Evolutionary conservation across 2,113 vertebrate species (phyloP), one percentile per base, ranked within the genome.

Genomic region (Propithecus coquereli): DNA sequence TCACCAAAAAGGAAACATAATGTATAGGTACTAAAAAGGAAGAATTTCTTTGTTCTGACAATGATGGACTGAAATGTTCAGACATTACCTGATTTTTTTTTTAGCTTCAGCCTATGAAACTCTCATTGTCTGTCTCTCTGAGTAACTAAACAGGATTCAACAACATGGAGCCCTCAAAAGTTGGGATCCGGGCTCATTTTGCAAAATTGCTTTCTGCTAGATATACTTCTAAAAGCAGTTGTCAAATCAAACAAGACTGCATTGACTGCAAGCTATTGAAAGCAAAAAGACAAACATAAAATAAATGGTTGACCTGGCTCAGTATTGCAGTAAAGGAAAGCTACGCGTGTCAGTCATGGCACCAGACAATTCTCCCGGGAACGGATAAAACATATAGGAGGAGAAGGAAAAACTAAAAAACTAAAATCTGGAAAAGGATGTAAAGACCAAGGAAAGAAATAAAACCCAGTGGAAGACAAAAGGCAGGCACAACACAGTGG

Each of bases 141-240:
- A 94, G 20, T 61, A 63, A 93, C 82, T 96, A 66, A 91, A 91
- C 22, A 82, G 30, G 34, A 88, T 65, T 83, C 66, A 91, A 74
- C 14, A 92, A 95, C 20, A 80, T 10, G 30, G 45, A 81, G 18
- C n/a, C 43, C 85, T 94, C 73, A 82, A 93, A 93, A 88, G 61
- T 86, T 89, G 8, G 50, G n/a, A 16, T 95, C 71, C 86, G 68
- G 30, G 23, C 47, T 90, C 73, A 91, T 80, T 95, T 95, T 90
- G 76, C 66, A 95, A 95, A 97, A 96, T 96, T 90, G 27, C 34
- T 93, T 13, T 96, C 50, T 94, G 52, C 52, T 61, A 84, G 79
- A 61, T 80, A 92, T 37, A 86, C 43, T 95, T 95, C 61, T 96
- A 89, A 97, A 98, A 95, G 93, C 57, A 93, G 79, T 40, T 97